Percentiles rank a stretch among this genome's conserved stretches.
Conservation (phyloP, 2,113 vertebrate genomes). For the Mionectes macconnelli region DNA sequence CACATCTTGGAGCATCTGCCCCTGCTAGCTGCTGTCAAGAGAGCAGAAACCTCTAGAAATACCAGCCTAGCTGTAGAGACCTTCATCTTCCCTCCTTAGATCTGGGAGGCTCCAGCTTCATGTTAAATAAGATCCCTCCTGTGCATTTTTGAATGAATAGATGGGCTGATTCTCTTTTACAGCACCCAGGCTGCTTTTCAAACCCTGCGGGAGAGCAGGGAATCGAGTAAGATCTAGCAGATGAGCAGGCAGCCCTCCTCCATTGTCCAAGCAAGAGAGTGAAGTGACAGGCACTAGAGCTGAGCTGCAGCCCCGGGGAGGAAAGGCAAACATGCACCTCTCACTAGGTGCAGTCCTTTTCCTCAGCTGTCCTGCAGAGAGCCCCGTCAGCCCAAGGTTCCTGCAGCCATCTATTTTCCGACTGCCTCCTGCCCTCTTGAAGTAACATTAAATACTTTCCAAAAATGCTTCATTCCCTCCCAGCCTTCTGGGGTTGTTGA, state of each 20-base stretch:
- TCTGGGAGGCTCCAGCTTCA: accelerated
- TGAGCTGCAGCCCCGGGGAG: neutral
- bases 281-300: neutral
- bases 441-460: constrained; percentile 9
- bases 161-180: neutral
- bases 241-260: neutral
- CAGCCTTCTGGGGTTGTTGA: constrained; percentile 48
- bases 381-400: neutral
- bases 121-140: neutral
- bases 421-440: neutral
- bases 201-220: neutral
- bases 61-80: neutral
- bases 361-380: neutral
- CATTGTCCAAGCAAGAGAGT: neutral
- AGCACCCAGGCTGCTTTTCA: neutral
- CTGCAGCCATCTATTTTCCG: neutral
- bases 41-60: neutral
- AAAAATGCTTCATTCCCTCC: constrained; percentile 20
- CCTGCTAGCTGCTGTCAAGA: neutral
- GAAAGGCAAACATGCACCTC: neutral
- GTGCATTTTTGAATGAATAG: neutral
- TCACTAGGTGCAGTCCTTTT: neutral
- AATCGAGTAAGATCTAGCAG: neutral
- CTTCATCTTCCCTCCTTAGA: neutral
- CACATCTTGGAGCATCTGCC: neutral